Evolutionary conservation across 1,140 invertebrate species (phyloP).

Genomic region (Macrocentrus cingulum): DNA sequence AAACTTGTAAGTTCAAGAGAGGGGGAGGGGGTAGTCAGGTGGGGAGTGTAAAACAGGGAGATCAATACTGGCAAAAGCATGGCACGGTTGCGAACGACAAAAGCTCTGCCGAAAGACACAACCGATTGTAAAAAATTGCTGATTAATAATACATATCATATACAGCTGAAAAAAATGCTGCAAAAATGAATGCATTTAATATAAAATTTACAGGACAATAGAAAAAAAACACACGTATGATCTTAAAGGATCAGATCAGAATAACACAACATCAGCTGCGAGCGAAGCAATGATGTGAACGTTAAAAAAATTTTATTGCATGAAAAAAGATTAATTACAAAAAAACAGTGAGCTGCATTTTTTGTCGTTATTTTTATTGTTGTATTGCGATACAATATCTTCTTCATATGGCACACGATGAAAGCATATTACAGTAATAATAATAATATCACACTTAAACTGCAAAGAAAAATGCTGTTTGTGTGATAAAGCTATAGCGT

Average conservation of each 20-base stretch:
- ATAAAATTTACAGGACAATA: too few species aligned
- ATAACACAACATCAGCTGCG: constrained; percentile 2
- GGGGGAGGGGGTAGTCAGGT: constrained; percentile 12
- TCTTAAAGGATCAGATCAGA: not conserved
- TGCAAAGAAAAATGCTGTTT: too few species aligned
- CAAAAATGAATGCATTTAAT: too few species aligned
- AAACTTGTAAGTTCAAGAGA: constrained; percentile 19
- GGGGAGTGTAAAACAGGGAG: constrained; percentile 19
- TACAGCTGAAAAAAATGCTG: not conserved
- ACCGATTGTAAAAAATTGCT: not conserved
- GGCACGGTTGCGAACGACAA: constrained; percentile 31
- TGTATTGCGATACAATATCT: too few species aligned
- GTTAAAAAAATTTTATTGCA: constrained; percentile 21
- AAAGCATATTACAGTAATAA: too few species aligned
- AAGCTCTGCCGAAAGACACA: constrained; percentile 13
- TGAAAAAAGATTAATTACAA: constrained; percentile 27
- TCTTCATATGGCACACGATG: too few species aligned
- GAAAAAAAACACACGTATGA: constrained; percentile 14
- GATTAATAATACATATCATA: not conserved
- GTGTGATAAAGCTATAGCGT: constrained; percentile 15
- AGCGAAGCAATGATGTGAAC: constrained; percentile 16
- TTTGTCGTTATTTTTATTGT: not conserved
- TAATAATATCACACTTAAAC: too few species aligned
- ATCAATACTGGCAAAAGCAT: constrained; percentile 33
- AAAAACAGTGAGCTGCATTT: constrained; percentile 5